Evolutionary conservation across 2,113 vertebrate species (phyloP), one percentile per base, ranked within the genome.

Genomic region (Herpailurus yagouaroundi): DNA sequence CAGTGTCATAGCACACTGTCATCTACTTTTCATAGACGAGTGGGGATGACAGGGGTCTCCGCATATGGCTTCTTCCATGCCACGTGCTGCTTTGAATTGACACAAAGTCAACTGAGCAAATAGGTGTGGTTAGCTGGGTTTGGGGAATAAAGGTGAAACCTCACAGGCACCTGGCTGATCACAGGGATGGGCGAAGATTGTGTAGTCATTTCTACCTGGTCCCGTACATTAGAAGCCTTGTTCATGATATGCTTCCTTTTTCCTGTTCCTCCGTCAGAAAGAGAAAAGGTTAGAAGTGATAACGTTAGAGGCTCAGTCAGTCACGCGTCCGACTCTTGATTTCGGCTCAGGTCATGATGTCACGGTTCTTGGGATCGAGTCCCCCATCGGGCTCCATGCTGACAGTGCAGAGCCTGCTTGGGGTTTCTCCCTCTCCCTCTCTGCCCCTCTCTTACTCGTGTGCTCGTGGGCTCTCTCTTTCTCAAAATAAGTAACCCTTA

Each of bases 1-100:
- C 86, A 0, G 0, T 95, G 55, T 69, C 71, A 55, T n/a, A 41
- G n/a, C 73, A 19, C 81, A 12, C 63, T 88, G 87, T 66, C 95
- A 89, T 76, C 83, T 60, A 11, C 93, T 98, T 98, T 97, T 85
- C 48, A 60, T 73, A 82, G 66, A 89, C 4, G 86, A 82, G 63
- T 81, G 14, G 71, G 25, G 33, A 91, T 82, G 68, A 79, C 29
- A 91, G 15, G 9, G 14, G 1, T 71, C 45, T 95, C 18, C 91
- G 84, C 81, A 21, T n/a, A 23, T 63, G 41, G 9, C 66, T 80
- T 25, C 86, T 52, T 73, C 27, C 60, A 33, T 85, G 80, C 23
- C 45, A 29, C 10, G n/a, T 93, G 91, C 71, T 95, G 77, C 55
- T 95, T 92, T 50, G 52, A n/a, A 92, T 74, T 71, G 21, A 19